Evolutionary conservation across 2,888 invertebrate species (phyloP), one percentile per base, ranked within the genome.

Genomic region (Byasa hedistus): DNA sequence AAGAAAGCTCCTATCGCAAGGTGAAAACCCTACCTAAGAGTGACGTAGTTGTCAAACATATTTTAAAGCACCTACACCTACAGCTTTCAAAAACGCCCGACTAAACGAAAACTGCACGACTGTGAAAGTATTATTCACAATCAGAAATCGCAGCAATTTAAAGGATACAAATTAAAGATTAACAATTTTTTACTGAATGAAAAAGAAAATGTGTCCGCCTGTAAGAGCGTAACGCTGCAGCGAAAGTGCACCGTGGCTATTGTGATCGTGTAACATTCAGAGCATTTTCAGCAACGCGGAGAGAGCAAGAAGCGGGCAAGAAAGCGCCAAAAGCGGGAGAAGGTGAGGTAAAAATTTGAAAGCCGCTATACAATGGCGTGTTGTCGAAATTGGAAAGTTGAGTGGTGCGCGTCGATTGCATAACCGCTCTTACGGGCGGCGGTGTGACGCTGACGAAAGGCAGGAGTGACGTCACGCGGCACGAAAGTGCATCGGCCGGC

Each of bases 331-430:
- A 78, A 81, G 79, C 84, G 77, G 81, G 85, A 86, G 85, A 85
- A 82, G 84, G 87, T 85, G 84, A 80, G 86, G 87, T 87, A 87
- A 86, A 85, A 91, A 90, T 91, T 90, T 91, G 91, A 91, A 91
- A 91, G 91, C 63, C 91, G 91, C 90, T 82, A 89, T 85, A 91
- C 91, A 91, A 91, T 91, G 87, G 90, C 86, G 84, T 86, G 90
- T 91, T 91, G 91, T 90, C 90, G 91, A 91, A 91, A 91, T 91
- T 91, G 91, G 91, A 91, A 91, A 91, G 91, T 91, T 84, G 89
- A 89, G 87, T 81, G 83, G 86, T 82, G 90, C 86, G 86, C 85
- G 85, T 84, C 82, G 76, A 80, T 91, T 91, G 86, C 90, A 83
- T 89, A 90, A 90, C 83, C 83, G 85, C 86, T 87, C 88, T 89